These are phyloP conservation scores for Epizoanthus scotinus DNA, from an alignment of 92 coral and sea anemone species.

Conservation along the genomic window DNA sequence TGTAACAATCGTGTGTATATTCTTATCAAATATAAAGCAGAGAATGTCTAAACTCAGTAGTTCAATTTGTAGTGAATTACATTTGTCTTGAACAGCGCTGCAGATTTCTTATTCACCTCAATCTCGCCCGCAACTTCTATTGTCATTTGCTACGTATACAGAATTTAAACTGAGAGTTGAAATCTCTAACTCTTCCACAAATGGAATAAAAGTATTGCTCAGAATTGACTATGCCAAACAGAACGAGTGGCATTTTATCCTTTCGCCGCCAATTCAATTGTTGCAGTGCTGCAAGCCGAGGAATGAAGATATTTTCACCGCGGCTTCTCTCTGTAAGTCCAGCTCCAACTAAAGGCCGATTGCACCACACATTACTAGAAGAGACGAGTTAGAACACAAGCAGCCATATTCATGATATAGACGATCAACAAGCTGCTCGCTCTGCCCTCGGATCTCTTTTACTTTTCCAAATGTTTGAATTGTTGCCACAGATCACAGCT, in stretches of 20 bases:
- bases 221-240: conserved; percentile 39
- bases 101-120: conserved; percentile 14
- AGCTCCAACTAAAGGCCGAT: no score
- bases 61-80: no score
- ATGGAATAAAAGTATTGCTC: conserved; percentile 40
- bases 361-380: no score
- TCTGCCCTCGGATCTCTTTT: no score
- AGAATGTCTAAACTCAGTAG: background rate
- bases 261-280: conserved; percentile 1
- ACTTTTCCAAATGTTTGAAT: no score
- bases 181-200: conserved; percentile 41
- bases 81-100: conserved; percentile 5
- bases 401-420: background rate
- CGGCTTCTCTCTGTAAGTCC: background rate
- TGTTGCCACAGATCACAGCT: background rate
- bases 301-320: background rate
- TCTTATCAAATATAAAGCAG: no score
- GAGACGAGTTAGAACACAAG: no score
- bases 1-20: no score
- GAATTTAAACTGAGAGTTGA: background rate
- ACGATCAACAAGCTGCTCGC: background rate
- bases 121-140: conserved; percentile 23
- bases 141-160: conserved; percentile 29
- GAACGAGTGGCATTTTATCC: conserved; percentile 36
- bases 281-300: conserved; percentile 24